Evolutionary conservation across 2,888 invertebrate species (phyloP).

Genomic region (Bombyx huttoni): DNA sequence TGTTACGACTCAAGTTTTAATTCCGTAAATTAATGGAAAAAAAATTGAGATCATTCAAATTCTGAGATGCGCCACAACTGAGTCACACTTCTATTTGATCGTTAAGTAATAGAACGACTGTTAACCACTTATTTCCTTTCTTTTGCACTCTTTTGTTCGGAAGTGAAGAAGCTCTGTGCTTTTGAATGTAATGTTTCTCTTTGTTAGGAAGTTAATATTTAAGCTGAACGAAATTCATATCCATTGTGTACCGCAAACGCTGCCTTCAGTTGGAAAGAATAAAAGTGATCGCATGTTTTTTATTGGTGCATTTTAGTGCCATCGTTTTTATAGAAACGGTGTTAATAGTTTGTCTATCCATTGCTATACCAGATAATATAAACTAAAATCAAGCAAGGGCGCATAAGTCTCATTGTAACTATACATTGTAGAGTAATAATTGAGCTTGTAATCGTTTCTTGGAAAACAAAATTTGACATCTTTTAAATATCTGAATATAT

Average conservation of each 20-base stretch:
- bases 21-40: no score
- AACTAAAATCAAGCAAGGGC: constrained; percentile 17
- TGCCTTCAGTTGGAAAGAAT: constrained; percentile 58
- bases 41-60: not conserved
- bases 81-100: not conserved
- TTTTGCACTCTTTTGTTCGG: constrained; percentile 65
- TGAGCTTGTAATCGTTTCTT: no score
- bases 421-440: no score
- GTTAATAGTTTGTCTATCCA: constrained; percentile 42
- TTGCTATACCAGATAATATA: constrained; percentile 17
- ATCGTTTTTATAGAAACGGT: no score
- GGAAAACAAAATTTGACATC: no score
- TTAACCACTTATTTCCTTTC: constrained; percentile 62
- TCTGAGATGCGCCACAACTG: not conserved
- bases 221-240: constrained; percentile 57
- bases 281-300: constrained; percentile 30
- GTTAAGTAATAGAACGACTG: constrained; percentile 41
- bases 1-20: no score
- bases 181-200: constrained; percentile 65
- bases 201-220: constrained; percentile 69
- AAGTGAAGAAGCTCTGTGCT: constrained; percentile 64
- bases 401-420: not conserved
- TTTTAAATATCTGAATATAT: no score
- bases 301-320: constrained; percentile 14
- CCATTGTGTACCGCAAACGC: constrained; percentile 49